Evolutionary conservation across 2,888 invertebrate species (phyloP).

Genomic region (Thelaira solivaga): DNA sequence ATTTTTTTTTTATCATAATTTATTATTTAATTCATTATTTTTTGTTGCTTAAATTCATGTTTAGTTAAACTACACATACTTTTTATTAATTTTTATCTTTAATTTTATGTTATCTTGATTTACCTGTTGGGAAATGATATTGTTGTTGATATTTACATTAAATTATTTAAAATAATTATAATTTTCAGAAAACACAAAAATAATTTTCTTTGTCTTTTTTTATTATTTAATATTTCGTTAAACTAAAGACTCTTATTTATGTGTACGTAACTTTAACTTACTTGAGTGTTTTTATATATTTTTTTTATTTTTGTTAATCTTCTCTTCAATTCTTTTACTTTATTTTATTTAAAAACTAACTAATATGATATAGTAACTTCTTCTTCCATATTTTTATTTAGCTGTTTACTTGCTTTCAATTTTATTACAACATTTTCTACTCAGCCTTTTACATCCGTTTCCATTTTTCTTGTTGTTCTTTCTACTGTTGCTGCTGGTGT

Average conservation of each 20-base stretch:
- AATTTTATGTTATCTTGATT: neutral
- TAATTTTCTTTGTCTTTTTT: neutral
- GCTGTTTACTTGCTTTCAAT: neutral
- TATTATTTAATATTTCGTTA: neutral
- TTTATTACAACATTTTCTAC: slow-evolving; percentile 1
- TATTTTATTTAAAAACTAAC: slow-evolving; percentile 67
- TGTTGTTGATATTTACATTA: slow-evolving; percentile 31
- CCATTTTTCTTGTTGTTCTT: neutral
- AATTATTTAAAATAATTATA: slow-evolving; percentile 11
- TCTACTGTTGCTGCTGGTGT: too few relatives aligned
- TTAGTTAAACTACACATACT: slow-evolving; percentile 41
- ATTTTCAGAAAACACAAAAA: neutral
- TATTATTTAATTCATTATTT: neutral
- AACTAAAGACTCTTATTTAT: slow-evolving; percentile 8
- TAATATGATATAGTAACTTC: slow-evolving; percentile 74
- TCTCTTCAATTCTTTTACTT: slow-evolving; percentile 3
- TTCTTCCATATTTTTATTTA: slow-evolving; percentile 59
- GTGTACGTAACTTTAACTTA: slow-evolving; percentile 23
- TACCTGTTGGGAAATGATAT: slow-evolving; percentile 10
- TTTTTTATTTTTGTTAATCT: neutral
- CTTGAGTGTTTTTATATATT: slow-evolving; percentile 24
- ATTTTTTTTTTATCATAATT: slow-evolving; percentile 11
- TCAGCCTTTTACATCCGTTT: slow-evolving; percentile 32
- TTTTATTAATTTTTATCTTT: neutral
- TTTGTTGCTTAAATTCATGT: slow-evolving; percentile 34